Evolutionary conservation across 2,113 vertebrate species (phyloP).

Genomic region (Tachycineta bicolor): DNA sequence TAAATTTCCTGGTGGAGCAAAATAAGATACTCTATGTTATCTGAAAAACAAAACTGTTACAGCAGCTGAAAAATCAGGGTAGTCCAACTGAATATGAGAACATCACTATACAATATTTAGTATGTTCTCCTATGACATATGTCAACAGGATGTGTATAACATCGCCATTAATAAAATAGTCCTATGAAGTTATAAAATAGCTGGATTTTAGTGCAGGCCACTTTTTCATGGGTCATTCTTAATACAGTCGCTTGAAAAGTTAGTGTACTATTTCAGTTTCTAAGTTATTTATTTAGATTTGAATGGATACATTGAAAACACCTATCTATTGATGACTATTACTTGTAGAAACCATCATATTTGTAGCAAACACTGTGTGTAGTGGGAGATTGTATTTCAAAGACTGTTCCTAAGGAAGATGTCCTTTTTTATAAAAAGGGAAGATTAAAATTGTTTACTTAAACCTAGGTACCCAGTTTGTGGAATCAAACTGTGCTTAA

Average conservation of each 20-base stretch:
- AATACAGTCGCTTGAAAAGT: rapidly evolving
- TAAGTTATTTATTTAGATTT: background rate
- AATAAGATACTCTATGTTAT: background rate
- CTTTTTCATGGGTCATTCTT: background rate
- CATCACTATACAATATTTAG: background rate
- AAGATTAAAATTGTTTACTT: background rate
- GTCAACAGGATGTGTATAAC: background rate
- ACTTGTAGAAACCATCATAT: background rate
- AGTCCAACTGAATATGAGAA: background rate
- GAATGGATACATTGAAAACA: background rate
- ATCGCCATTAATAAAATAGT: background rate
- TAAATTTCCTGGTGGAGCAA: background rate
- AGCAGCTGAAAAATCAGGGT: background rate
- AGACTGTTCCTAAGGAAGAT: background rate
- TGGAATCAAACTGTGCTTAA: background rate
- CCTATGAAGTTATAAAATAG: background rate
- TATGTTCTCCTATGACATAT: background rate
- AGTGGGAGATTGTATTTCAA: background rate
- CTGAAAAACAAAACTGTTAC: background rate
- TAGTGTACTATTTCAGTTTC: background rate
- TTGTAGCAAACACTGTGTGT: background rate
- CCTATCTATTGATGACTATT: background rate
- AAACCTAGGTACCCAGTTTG: background rate
- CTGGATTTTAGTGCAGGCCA: background rate
- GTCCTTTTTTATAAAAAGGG: background rate